phyloP scores from a whole-genome alignment of 2,888 invertebrate species.

The Arrhopalites spinosus region DNA sequence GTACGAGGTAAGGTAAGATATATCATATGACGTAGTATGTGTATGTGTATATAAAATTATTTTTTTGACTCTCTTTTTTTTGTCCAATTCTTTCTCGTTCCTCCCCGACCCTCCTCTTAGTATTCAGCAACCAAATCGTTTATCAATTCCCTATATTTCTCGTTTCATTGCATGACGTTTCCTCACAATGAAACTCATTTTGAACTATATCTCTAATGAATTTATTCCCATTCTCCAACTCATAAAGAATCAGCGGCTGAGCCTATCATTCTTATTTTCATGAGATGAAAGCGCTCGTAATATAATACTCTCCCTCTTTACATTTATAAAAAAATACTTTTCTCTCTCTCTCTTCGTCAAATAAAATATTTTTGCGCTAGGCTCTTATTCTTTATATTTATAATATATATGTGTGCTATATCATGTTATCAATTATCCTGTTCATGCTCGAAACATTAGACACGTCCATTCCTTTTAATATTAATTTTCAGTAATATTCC shows the following conservation, averaged over 20 bases:
- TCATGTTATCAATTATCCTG: conserved; percentile 8
- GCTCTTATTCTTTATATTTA: not conserved
- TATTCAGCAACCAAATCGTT: conserved; percentile 50
- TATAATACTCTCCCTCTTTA: conserved; percentile 25
- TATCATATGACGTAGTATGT: too few relatives aligned
- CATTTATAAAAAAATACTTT: not conserved
- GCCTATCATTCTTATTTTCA: conserved; percentile 33
- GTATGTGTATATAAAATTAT: too few relatives aligned
- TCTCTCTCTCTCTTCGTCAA: not conserved
- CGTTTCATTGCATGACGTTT: conserved; percentile 49
- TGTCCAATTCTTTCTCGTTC: conserved; percentile 24
- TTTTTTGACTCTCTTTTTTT: conserved; percentile 17
- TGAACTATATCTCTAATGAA: conserved; percentile 52
- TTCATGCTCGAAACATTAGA: not conserved
- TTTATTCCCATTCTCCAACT: conserved; percentile 44
- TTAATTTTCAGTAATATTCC: too few relatives aligned
- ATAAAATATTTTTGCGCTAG: not conserved
- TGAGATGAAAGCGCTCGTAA: conserved; percentile 20
- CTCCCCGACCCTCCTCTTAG: conserved; percentile 39
- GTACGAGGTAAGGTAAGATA: too few relatives aligned
- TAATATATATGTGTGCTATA: not conserved
- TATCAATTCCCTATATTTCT: conserved; percentile 52
- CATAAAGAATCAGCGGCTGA: conserved; percentile 26
- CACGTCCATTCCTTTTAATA: too few relatives aligned
- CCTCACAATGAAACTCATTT: conserved; percentile 50